Conservation (phyloP, 2,888 invertebrate species). For the Drosophila percnosoma region DNA sequence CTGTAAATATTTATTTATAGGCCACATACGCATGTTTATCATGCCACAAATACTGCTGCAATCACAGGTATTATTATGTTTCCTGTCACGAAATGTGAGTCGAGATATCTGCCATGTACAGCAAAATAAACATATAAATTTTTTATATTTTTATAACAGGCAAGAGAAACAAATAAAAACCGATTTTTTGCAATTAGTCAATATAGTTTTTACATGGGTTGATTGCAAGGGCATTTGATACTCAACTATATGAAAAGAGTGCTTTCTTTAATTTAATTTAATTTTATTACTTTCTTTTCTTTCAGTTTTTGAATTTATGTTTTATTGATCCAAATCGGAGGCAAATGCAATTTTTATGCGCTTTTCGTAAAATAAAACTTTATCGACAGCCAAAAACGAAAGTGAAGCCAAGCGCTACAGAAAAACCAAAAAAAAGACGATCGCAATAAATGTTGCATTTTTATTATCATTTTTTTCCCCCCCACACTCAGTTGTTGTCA, state of each 20-base stretch:
- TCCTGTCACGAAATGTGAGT: neutral
- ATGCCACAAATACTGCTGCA: constrained; percentile 1
- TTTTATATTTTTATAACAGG: neutral
- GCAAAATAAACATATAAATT: neutral
- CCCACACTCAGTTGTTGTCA: constrained; percentile 42
- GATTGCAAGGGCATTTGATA: neutral
- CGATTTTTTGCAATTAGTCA: neutral
- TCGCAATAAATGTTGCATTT: constrained; percentile 76
- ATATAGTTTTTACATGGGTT: neutral
- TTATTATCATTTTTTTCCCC: constrained; percentile 66
- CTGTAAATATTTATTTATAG: constrained; percentile 46
- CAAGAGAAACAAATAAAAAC: neutral
- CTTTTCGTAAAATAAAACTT: constrained; percentile 49
- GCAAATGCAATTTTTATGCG: constrained; percentile 68
- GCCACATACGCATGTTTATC: constrained; percentile 19
- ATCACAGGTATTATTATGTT: neutral
- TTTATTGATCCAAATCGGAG: constrained; percentile 68
- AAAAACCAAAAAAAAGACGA: constrained; percentile 3
- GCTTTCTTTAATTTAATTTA: neutral
- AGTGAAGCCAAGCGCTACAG: constrained; percentile 32
- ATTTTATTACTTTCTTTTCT: constrained; percentile 60
- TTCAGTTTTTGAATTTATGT: constrained; percentile 45
- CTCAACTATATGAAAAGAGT: neutral
- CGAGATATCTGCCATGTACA: neutral
- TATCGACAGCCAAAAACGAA: constrained; percentile 55